Percentiles rank a stretch among this genome's conserved stretches.
Conservation (phyloP, 2,113 vertebrate genomes). For the Laticauda laticaudata region DNA sequence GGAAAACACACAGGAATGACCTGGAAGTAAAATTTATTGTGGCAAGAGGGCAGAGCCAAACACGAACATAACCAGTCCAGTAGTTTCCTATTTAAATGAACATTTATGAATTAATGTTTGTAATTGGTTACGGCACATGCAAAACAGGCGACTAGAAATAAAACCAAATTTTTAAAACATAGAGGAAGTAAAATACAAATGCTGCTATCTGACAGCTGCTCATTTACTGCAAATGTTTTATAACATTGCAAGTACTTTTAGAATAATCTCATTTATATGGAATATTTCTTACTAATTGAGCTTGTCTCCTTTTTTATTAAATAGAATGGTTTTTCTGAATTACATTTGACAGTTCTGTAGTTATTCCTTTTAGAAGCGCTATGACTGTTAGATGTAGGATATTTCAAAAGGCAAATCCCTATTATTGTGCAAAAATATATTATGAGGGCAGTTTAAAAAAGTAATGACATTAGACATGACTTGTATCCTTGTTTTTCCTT, state of each 20-base stretch:
- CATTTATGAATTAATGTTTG: conserved; percentile 27
- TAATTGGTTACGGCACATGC: conserved; percentile 29
- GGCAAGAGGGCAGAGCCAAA: not conserved
- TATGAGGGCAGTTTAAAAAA: conserved; percentile 43
- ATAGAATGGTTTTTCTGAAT: conserved; percentile 73
- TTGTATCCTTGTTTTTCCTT: conserved; percentile 53
- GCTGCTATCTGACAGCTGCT: conserved; percentile 64
- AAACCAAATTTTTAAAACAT: not conserved
- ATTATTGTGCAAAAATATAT: conserved; percentile 47
- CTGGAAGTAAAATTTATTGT: not conserved
- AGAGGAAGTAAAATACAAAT: conserved; percentile 38
- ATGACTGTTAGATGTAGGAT: conserved; percentile 68
- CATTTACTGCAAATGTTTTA: conserved; percentile 73
- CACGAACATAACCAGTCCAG: conserved; percentile 13
- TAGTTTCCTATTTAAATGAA: conserved; percentile 22
- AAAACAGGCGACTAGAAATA: conserved; percentile 40
- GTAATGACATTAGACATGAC: conserved; percentile 47
- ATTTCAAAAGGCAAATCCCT: conserved; percentile 57
- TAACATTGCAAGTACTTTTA: conserved; percentile 70
- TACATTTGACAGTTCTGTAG: conserved; percentile 68
- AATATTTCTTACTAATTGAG: conserved; percentile 77
- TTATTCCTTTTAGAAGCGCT: conserved; percentile 65
- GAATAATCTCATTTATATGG: conserved; percentile 74
- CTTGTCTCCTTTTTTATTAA: conserved; percentile 75
- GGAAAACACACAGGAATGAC: not conserved